Percentiles rank a stretch among this genome's conserved stretches.
These are phyloP conservation scores for Onychomys arenicola DNA, from an alignment of 2,797 vertebrate species.

Conservation along the genomic window DNA sequence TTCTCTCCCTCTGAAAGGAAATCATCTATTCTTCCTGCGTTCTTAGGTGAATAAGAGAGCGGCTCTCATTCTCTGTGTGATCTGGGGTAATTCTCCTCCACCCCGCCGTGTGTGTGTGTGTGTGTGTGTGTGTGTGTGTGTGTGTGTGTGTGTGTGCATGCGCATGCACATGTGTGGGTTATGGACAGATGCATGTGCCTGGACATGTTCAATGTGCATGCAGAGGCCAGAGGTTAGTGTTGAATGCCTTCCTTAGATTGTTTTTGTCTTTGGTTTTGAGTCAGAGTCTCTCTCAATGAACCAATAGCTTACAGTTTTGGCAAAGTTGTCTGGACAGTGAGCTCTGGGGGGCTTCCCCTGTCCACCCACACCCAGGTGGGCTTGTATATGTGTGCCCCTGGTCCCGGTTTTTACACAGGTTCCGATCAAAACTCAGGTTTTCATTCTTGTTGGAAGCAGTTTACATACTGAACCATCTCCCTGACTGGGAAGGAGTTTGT, in stretches of 20 bases:
- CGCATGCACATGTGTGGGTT: neutral
- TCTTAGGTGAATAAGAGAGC: neutral
- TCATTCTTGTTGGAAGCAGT: neutral
- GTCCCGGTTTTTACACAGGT: neutral
- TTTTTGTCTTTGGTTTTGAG: neutral
- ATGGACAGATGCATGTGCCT: neutral
- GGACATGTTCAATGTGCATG: neutral
- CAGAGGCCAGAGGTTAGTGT: neutral
- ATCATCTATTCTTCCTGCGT: neutral
- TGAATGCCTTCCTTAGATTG: neutral
- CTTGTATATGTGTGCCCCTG: neutral
- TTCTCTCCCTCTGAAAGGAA: neutral
- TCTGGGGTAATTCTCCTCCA: neutral
- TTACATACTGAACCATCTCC: neutral
- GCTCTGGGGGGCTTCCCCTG: neutral
- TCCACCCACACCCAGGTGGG: neutral
- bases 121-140: fast-evolving
- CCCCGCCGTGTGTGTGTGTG: no score
- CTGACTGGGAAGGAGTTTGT: neutral
- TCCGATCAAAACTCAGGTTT: neutral
- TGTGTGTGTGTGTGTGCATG: neutral
- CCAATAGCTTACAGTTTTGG: neutral
- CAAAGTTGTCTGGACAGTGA: neutral
- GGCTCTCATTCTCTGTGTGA: neutral
- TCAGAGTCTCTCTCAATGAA: neutral